Base-by-base conservation (phyloP, 2,888 invertebrate genomes). In the Brenthis daphne region DNA sequence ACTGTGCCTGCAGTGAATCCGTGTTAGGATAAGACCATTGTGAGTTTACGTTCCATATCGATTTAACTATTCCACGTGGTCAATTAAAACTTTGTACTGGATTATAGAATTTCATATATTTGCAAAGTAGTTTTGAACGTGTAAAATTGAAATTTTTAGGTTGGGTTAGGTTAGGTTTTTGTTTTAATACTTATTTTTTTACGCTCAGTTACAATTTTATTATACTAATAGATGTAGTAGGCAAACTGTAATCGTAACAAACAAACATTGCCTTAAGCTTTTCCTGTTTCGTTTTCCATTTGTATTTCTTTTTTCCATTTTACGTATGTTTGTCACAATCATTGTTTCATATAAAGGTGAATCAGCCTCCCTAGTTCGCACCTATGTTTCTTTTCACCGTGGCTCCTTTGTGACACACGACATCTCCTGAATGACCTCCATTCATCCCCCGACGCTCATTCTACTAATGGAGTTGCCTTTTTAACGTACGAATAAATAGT, bases 401-500 rank as follows among this genome's bases (percentile, higher is more conserved):
- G 76, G 74, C 77, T 80, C 77, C 80, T 83, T 77, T 79, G 84
- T 82, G 85, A 84, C 85, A 84, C 83, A 79, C 84, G 83, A 84
- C 85, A 82, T 85, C 83, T 83, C 75, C 75, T 85, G 86, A 90
- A 89, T 88, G 86, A 86, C 86, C 87, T 83, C 82, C 82, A 86
- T 90, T 89, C 89, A 87, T 83, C 80, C 80, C 80, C 78, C 81
- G 81, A 78, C 82, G 83, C 82, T 90, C 91, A 90, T 90, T 90
- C 84, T 82, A 76, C 89, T 91, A 91, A 92, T 91, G 91, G 92
- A 87, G 85, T 86, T 85, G 88, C 87, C 87, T 89, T 89, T 88
- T 89, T 80, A 84, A 85, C 83, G 85, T 87, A 84, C 81, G 83
- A 86, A 86, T 88, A 87, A 87, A 87, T 85, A 88, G 81, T 85